phyloP scores from a whole-genome alignment of 2,888 invertebrate species.

The Lycocerus yunnanus region DNA sequence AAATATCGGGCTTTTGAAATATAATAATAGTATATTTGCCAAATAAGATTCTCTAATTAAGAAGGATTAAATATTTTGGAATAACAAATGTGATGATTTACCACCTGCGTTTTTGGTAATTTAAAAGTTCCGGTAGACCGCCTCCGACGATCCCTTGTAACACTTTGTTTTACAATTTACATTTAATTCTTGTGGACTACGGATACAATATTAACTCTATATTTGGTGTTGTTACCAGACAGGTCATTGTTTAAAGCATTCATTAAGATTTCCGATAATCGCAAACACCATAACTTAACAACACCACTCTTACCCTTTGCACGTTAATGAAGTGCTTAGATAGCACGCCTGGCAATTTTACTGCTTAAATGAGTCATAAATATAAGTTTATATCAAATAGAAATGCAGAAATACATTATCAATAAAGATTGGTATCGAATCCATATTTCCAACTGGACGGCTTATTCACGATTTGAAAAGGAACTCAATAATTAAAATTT shows the following conservation, averaged over 20 bases:
- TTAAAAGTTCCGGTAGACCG: conserved; percentile 44
- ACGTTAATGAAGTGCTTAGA: conserved; percentile 52
- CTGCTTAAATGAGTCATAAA: conserved; percentile 50
- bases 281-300: conserved; percentile 49
- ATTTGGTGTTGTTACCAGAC: conserved; percentile 33
- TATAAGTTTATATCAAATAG: conserved; percentile 38
- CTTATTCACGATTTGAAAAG: conserved; percentile 11
- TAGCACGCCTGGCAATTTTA: conserved; percentile 47
- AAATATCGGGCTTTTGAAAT: too few species aligned
- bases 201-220: conserved; percentile 34
- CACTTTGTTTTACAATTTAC: conserved; percentile 29
- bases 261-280: conserved; percentile 54
- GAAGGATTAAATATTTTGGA: conserved; percentile 31
- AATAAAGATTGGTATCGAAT: conserved; percentile 16
- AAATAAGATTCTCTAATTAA: not conserved
- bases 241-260: conserved; percentile 48
- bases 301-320: conserved; percentile 40
- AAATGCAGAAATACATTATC: conserved; percentile 19
- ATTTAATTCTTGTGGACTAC: conserved; percentile 17
- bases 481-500: conserved; percentile 24
- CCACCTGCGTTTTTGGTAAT: conserved; percentile 28
- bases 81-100: conserved; percentile 43
- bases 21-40: too few species aligned
- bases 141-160: conserved; percentile 26
- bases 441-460: conserved; percentile 11